A percentile compares a stretch with the other conserved stretches of the same genome.
phyloP scores from a whole-genome alignment of 2,888 invertebrate species.

The Callinectes sapidus region DNA sequence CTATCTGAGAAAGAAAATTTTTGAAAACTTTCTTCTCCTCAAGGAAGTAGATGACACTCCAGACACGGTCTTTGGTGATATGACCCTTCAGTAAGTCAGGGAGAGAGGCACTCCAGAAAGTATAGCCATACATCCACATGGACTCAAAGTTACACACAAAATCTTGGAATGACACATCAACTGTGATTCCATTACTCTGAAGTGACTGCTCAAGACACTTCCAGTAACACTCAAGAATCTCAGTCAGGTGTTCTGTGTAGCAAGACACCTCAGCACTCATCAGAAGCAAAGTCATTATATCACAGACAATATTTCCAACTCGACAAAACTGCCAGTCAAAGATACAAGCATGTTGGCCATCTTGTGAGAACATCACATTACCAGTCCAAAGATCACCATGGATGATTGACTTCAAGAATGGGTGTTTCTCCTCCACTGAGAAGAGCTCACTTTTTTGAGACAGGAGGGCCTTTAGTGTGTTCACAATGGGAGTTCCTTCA shows the following conservation, averaged over 20 bases:
- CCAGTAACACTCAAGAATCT: conserved; percentile 67
- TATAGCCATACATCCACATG: conserved; percentile 67
- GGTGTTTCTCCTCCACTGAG: neutral
- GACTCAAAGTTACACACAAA: conserved; percentile 50
- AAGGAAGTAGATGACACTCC: conserved; percentile 22
- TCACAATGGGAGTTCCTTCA: conserved; percentile 9
- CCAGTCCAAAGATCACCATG: conserved; percentile 70
- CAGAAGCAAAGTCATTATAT: conserved; percentile 58
- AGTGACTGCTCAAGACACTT: conserved; percentile 49
- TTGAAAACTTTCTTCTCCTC: conserved; percentile 37
- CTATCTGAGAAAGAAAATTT: conserved; percentile 13
- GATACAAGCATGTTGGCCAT: conserved; percentile 48
- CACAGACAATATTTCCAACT: conserved; percentile 65
- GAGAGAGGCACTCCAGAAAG: conserved; percentile 52
- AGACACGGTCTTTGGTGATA: conserved; percentile 49
- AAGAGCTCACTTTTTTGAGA: conserved; percentile 15
- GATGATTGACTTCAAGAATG: conserved; percentile 61
- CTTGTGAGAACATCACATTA: conserved; percentile 63
- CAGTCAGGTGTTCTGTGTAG: conserved; percentile 56
- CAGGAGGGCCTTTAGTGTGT: conserved; percentile 42
- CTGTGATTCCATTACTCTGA: conserved; percentile 45
- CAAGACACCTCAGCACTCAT: conserved; percentile 58
- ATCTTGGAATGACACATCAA: conserved; percentile 48
- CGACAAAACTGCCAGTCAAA: conserved; percentile 70
- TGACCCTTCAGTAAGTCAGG: conserved; percentile 53